These are phyloP conservation scores for Lordiphosa andalusiaca DNA, from an alignment of 2,888 invertebrate genomes.

Conservation along the genomic window DNA sequence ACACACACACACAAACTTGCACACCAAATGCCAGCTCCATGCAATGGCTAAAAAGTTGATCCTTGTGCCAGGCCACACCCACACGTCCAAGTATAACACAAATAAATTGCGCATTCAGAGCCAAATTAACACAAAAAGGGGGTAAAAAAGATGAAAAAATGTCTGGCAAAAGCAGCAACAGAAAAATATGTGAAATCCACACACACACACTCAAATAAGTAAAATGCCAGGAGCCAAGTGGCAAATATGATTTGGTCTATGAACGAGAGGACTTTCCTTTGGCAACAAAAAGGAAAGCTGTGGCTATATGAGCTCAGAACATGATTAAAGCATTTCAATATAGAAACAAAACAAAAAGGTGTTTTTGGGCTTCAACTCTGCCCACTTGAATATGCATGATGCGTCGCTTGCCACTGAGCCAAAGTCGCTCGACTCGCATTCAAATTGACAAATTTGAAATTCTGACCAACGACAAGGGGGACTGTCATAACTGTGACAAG, in stretches of 20 bases:
- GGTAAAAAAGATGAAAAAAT: constrained; percentile 6
- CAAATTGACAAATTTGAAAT: constrained; percentile 56
- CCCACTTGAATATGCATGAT: constrained; percentile 57
- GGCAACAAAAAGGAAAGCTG: constrained; percentile 29
- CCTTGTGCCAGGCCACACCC: constrained; percentile 34
- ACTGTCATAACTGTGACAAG: constrained; percentile 70
- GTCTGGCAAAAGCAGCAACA: constrained; percentile 6
- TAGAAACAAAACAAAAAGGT: constrained; percentile 26
- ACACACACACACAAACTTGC: not conserved
- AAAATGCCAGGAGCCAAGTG: constrained; percentile 35
- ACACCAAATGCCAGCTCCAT: constrained; percentile 41
- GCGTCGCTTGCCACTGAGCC: constrained; percentile 36
- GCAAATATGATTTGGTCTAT: constrained; percentile 26
- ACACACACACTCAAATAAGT: not conserved
- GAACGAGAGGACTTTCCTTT: constrained; percentile 7
- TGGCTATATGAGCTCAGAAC: constrained; percentile 32
- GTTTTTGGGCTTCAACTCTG: not conserved
- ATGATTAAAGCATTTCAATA: constrained; percentile 25
- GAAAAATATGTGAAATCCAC: constrained; percentile 11
- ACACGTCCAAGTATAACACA: constrained; percentile 61
- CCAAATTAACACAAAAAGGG: constrained; percentile 60
- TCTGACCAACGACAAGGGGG: constrained; percentile 36
- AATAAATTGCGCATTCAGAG: constrained; percentile 75
- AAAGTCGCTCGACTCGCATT: constrained; percentile 55
- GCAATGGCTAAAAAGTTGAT: constrained; percentile 57